Base-by-base conservation (phyloP, 2,113 vertebrate genomes). In the Chinchilla lanigera region DNA sequence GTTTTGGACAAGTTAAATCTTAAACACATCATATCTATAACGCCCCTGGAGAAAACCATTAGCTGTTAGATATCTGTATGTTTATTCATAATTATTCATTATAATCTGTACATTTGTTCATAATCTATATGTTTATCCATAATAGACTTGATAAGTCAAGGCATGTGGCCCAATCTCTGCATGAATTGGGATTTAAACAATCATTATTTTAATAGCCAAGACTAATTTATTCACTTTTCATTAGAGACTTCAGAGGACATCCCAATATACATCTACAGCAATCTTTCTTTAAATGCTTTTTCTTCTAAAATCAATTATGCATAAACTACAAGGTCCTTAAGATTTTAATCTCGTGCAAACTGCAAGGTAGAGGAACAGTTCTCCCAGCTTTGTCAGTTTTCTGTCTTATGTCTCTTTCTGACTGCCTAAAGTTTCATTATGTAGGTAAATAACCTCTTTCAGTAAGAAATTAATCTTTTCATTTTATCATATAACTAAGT, bases 221-320 rank as follows among this genome's bases (percentile, higher is more conserved):
- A 86, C 30, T 91, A 95, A 77, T 84, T 88, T 81, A 96, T 61
- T 94, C 17, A 12, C 54, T 88, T 93, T 71, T 78, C 75, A 73
- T 82, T 61, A 89, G 94, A 54, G 30, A 63, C 5, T 63, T 95
- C 38, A 86, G 93, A 86, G 33, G 33, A 78, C 5, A 54, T 82
- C 22, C 58, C 26, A 81, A 86, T 63, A 86, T 38, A 44, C 10
- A 82, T 89, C 78, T 93, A 69, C 2, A 78, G 24, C 33, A 75
- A 82, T 95, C 28, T 47, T 90, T 47, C 58, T 47, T 95, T 77
- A 89, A 67, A 89, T 50, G 20, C 8, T 94, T 38, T 88, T 93
- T 91, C 47, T 47, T 96, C n/a, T 85, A 30, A 61, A 94, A 92
- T 96, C 44, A 95, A 58, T 77, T 80, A 85, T 92, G 17, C 22